Conservation (phyloP, 2,888 invertebrate species). For the Norana najaformis region DNA sequence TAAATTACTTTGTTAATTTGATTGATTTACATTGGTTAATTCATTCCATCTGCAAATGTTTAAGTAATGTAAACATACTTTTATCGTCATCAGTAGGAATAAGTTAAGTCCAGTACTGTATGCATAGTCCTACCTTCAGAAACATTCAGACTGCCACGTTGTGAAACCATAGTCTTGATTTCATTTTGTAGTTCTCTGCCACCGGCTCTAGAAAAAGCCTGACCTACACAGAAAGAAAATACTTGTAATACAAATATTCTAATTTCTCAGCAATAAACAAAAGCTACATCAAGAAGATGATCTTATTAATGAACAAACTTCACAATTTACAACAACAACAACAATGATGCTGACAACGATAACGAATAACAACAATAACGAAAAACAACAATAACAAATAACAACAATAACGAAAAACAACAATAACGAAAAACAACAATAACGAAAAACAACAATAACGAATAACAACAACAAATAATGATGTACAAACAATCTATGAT, state of each 20-base stretch:
- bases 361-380: no score
- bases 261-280: background rate
- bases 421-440: no score
- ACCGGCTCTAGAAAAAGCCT: slow-evolving; percentile 63
- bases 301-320: background rate
- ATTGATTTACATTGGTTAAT: background rate
- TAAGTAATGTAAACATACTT: no score
- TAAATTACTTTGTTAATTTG: background rate
- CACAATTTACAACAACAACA: no score
- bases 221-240: slow-evolving; percentile 55
- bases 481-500: no score
- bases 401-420: no score
- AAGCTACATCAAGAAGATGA: background rate
- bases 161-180: slow-evolving; percentile 55
- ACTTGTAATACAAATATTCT: no score
- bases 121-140: slow-evolving; percentile 60
- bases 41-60: background rate
- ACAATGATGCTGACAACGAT: no score
- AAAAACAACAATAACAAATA: no score
- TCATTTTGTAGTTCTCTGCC: slow-evolving; percentile 64
- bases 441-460: no score
- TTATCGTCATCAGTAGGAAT: background rate
- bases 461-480: no score
- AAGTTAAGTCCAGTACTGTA: background rate
- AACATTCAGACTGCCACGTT: slow-evolving; percentile 60